Evolutionary conservation across 2,888 invertebrate species (phyloP).

Genomic region (Drosophila birchii): DNA sequence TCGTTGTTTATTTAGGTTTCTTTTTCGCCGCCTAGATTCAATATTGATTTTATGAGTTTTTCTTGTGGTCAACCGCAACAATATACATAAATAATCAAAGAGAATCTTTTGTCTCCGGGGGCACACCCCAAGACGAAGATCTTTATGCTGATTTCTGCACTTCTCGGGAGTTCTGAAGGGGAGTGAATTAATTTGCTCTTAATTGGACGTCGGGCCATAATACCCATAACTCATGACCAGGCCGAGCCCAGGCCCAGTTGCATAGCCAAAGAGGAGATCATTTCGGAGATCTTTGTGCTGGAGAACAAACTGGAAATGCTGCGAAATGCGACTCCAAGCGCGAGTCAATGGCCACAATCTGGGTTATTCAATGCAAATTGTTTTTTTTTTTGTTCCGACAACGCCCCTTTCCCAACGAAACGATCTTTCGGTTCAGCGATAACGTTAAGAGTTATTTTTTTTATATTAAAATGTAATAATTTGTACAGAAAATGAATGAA

Average conservation of each 20-base stretch:
- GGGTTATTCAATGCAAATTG: constrained; percentile 52
- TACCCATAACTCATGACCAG: constrained; percentile 19
- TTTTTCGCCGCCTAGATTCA: not conserved
- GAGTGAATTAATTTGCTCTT: constrained; percentile 41
- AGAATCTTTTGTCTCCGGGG: constrained; percentile 31
- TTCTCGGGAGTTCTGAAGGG: constrained; percentile 5
- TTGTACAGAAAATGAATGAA: not conserved
- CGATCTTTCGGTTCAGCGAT: constrained; percentile 27
- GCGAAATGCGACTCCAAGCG: constrained; percentile 31
- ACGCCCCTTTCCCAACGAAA: constrained; percentile 23
- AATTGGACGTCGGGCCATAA: constrained; percentile 33
- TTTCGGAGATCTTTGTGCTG: constrained; percentile 20
- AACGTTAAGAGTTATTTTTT: constrained; percentile 13
- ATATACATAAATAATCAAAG: constrained; percentile 16
- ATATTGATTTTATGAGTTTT: constrained; percentile 15
- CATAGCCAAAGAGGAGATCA: constrained; percentile 33
- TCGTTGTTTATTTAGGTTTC: constrained; percentile 2
- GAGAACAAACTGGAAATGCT: constrained; percentile 40
- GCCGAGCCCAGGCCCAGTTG: constrained; percentile 30
- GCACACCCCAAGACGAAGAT: constrained; percentile 22
- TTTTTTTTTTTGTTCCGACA: constrained; percentile 37
- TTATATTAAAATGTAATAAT: not conserved
- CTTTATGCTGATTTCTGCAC: constrained; percentile 29
- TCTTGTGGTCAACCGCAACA: constrained; percentile 15
- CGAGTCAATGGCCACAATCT: constrained; percentile 50